These are phyloP conservation scores for Drosophila sechellia DNA, from an alignment of 1,140 invertebrate genomes.

Conservation along the genomic window DNA sequence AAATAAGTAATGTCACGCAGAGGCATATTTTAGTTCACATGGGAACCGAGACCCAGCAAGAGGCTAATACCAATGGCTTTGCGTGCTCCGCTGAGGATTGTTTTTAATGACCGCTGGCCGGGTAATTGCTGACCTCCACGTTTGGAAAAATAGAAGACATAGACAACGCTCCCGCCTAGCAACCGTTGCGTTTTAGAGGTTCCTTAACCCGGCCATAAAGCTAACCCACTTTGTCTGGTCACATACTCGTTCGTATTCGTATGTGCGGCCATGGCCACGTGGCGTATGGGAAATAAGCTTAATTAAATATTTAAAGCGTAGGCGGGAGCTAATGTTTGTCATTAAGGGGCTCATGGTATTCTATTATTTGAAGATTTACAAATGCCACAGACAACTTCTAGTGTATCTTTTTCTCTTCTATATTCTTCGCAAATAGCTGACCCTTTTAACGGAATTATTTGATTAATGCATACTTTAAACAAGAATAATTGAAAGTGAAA, in stretches of 20 bases:
- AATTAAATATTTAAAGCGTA: slow-evolving; percentile 58
- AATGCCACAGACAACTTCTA: neutral
- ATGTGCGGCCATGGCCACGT: slow-evolving; percentile 28
- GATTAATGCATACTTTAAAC: neutral
- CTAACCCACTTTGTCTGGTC: slow-evolving; percentile 58
- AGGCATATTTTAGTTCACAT: slow-evolving; percentile 23
- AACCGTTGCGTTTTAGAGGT: slow-evolving; percentile 51
- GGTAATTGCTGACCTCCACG: slow-evolving; percentile 48
- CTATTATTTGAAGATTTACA: neutral
- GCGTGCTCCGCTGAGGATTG: slow-evolving; percentile 59
- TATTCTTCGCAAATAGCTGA: no score
- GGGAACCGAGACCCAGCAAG: slow-evolving; percentile 5
- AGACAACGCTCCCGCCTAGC: slow-evolving; percentile 46
- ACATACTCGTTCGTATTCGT: neutral
- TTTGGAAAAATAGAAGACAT: neutral
- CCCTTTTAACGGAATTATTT: slow-evolving; percentile 13
- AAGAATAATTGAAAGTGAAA: neutral
- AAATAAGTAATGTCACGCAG: slow-evolving; percentile 38
- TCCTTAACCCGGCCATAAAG: slow-evolving; percentile 55
- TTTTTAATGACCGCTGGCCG: slow-evolving; percentile 50
- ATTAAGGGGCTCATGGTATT: neutral
- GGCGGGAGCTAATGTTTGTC: neutral
- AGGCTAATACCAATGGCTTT: slow-evolving; percentile 43
- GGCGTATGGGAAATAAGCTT: slow-evolving; percentile 54
- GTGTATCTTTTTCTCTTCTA: no score